Conservation (phyloP, 1,140 invertebrate species). For the Steinernema khuongi region DNA sequence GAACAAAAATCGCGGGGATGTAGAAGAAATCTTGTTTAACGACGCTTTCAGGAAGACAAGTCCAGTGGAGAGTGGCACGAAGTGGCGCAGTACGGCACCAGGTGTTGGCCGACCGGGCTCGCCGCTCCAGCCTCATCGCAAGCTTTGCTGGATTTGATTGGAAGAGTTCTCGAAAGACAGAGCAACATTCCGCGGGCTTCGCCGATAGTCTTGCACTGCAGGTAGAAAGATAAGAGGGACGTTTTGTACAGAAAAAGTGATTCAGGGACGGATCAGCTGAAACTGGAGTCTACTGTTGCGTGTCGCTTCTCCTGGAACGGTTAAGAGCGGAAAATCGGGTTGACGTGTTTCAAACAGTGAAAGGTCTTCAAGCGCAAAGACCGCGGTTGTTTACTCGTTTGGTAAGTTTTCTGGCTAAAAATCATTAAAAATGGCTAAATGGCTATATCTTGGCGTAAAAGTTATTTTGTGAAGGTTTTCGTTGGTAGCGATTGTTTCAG, state of each 20-base stretch:
- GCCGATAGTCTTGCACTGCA: conserved; percentile 54
- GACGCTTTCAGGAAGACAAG: not conserved
- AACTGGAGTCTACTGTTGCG: conserved; percentile 60
- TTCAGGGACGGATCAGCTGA: conserved; percentile 61
- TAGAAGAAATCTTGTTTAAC: not conserved
- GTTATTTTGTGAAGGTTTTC: too few relatives aligned
- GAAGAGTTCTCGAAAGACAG: conserved; percentile 48
- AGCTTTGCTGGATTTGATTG: conserved; percentile 48
- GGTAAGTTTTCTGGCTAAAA: conserved; percentile 36
- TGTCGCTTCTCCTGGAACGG: conserved; percentile 60
- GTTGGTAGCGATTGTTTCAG: too few relatives aligned
- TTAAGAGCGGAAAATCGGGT: conserved; percentile 61
- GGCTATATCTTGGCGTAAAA: too few relatives aligned
- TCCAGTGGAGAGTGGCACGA: conserved; percentile 30
- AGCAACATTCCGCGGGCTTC: conserved; percentile 39
- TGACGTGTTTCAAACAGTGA: conserved; percentile 63
- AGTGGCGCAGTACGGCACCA: conserved; percentile 41
- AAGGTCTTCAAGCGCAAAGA: conserved; percentile 50
- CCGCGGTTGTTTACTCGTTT: conserved; percentile 39
- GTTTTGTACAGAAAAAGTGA: conserved; percentile 25
- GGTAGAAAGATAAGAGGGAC: conserved; percentile 24
- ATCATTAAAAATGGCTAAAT: too few relatives aligned
- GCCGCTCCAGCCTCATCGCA: conserved; percentile 33
- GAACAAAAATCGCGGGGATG: not conserved
- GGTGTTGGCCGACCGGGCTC: conserved; percentile 35